Evolutionary conservation across 2,888 invertebrate species (phyloP).

Genomic region (Eumerus sabulonum): DNA sequence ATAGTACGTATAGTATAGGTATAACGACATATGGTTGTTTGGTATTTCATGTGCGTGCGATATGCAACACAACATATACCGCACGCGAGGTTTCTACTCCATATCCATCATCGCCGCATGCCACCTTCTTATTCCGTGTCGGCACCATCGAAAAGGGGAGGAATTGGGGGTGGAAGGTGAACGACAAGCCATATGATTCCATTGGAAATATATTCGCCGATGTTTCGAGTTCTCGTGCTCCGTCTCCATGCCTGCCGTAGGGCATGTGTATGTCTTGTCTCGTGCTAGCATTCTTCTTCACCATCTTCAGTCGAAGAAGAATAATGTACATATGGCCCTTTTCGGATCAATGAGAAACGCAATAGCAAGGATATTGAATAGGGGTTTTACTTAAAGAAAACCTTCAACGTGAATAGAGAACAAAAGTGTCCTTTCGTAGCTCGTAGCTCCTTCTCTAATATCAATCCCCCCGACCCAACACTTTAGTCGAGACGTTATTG

Average conservation of each 20-base stretch:
- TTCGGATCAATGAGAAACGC: conserved; percentile 4
- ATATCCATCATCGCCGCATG: too few species aligned
- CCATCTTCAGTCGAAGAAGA: too few species aligned
- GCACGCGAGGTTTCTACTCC: conserved; percentile 30
- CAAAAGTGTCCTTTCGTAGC: background rate
- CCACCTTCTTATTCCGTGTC: background rate
- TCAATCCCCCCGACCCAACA: background rate
- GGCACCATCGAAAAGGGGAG: conserved; percentile 1
- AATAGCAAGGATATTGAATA: conserved; percentile 34
- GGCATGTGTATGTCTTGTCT: conserved; percentile 20
- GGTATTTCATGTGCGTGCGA: conserved; percentile 49
- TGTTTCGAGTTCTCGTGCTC: conserved; percentile 2
- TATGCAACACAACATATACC: conserved; percentile 42
- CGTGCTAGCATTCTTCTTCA: conserved; percentile 12
- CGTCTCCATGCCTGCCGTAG: background rate
- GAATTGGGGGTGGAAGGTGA: background rate
- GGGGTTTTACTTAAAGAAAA: conserved; percentile 19
- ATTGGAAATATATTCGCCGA: conserved; percentile 15
- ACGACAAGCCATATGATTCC: conserved; percentile 13
- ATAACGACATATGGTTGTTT: too few species aligned
- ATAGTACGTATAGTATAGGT: too few species aligned
- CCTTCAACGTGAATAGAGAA: background rate
- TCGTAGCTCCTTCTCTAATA: background rate
- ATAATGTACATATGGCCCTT: too few species aligned
- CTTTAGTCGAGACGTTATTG: background rate